These are phyloP conservation scores for Poecilia picta DNA, from an alignment of 2,797 vertebrate species.

Conservation along the genomic window DNA sequence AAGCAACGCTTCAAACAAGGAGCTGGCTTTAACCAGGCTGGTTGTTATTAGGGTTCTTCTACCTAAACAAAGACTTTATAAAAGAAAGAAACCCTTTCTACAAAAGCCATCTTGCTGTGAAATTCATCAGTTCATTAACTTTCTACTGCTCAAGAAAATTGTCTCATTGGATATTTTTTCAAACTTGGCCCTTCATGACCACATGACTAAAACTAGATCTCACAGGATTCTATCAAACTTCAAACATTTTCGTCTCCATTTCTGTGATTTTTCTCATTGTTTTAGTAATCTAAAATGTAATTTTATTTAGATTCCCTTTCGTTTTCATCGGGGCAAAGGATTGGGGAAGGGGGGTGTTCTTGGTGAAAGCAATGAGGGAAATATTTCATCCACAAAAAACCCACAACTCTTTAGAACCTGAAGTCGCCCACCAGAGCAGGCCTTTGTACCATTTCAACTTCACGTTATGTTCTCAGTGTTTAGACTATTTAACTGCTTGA, in stretches of 20 bases:
- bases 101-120: background rate
- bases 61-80: background rate
- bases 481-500: background rate
- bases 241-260: background rate
- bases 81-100: background rate
- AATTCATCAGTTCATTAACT: background rate
- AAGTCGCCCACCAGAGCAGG: background rate
- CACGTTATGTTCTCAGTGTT: slow-evolving; percentile 1
- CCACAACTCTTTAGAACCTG: background rate
- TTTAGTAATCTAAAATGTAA: background rate
- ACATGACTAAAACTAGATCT: background rate
- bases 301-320: background rate
- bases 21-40: too few species aligned
- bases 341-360: too few species aligned
- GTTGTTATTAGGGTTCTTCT: background rate
- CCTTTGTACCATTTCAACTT: background rate
- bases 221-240: background rate
- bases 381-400: slow-evolving; percentile 1
- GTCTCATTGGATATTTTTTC: background rate
- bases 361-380: background rate
- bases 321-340: background rate
- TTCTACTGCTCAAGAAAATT: background rate
- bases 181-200: background rate
- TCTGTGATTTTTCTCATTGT: background rate
- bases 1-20: too few species aligned